phyloP scores from a whole-genome alignment of 2,797 vertebrate genomes.

The Pelodytes ibericus region DNA sequence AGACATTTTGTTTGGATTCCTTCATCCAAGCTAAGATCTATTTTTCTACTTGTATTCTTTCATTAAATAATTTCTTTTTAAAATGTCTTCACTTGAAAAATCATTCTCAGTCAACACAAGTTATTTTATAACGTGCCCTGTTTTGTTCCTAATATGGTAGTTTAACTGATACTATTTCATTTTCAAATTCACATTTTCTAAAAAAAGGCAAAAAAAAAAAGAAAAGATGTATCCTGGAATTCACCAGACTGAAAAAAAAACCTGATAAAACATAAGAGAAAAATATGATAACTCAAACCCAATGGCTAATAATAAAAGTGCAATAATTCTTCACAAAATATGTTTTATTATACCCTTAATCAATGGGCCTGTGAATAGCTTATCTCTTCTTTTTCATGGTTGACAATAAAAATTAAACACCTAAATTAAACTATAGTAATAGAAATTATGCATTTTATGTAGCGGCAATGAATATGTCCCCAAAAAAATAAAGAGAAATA shows the following conservation, averaged over 20 bases:
- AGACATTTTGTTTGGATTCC: too few species aligned
- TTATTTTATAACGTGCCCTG: too few species aligned
- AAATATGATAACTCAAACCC: constrained; percentile 19
- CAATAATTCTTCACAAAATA: constrained; percentile 45
- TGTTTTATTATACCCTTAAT: constrained; percentile 46
- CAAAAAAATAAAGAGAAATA: constrained; percentile 39
- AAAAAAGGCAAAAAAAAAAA: too few species aligned
- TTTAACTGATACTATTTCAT: too few species aligned
- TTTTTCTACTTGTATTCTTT: too few species aligned
- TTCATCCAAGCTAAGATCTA: too few species aligned
- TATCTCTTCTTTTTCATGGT: constrained; percentile 50
- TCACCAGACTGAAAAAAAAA: constrained; percentile 45
- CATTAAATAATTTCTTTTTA: too few species aligned
- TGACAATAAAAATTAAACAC: constrained; percentile 53
- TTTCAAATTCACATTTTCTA: too few species aligned
- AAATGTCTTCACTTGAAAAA: too few species aligned
- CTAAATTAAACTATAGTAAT: constrained; percentile 45
- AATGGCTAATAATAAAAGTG: constrained; percentile 42
- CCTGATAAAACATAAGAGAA: background rate
- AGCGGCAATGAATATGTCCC: constrained; percentile 45
- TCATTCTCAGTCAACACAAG: too few species aligned
- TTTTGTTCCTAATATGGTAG: too few species aligned
- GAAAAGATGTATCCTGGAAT: too few species aligned
- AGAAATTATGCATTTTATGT: constrained; percentile 51
- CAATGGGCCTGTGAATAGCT: constrained; percentile 39